Base-by-base conservation (phyloP, 2,888 invertebrate genomes). In the Salticus scenicus region DNA sequence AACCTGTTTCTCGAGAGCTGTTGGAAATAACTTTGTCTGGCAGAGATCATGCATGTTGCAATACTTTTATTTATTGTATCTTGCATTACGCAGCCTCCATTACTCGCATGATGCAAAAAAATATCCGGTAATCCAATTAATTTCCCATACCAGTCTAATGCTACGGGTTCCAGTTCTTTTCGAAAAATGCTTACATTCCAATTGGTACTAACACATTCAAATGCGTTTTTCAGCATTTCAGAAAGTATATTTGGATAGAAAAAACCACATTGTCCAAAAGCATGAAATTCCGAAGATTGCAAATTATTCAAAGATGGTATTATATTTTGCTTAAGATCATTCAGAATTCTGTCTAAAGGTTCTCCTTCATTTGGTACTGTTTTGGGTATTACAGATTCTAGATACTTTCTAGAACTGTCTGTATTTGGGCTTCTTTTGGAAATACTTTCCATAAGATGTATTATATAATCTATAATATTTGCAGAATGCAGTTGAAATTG, bases 201-300 rank as follows among this genome's bases (percentile, higher is more conserved):
- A 12, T 47, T 37, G 31, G 66, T 76, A 90, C 99, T 99, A 89
- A 99, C 96, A 92, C 97, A 97, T 66, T 98, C 98, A 85, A 99
- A 96, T 28, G 97, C 98, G 91, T 97, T 97, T 7, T 97, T 95
- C 82, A 99, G 92, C 97, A 99, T 98, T 90, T 99, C 99, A 1
- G 97, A 99, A 70, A 99, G 93, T 88, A 99, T 98, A 8, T 98
- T 98, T 0, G 99, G 98, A 91, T 94, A 99, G 0, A 96, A 97
- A 92, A 98, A 98, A 20, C 98, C 99, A n/a, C 98, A 95, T 5
- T 99, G 99, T 91, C 99, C 99, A 91, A 99, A 99, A 0, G 99
- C 99, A 91, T 99, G 98, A 92, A 99, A 99, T 84, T 97, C 93
- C 0, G 99, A 98, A 93, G 99, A 98, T 91, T 99, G 27, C 51